Conservation (phyloP, 1,140 invertebrate species). For the Pseudomyrmex cubaensis region DNA sequence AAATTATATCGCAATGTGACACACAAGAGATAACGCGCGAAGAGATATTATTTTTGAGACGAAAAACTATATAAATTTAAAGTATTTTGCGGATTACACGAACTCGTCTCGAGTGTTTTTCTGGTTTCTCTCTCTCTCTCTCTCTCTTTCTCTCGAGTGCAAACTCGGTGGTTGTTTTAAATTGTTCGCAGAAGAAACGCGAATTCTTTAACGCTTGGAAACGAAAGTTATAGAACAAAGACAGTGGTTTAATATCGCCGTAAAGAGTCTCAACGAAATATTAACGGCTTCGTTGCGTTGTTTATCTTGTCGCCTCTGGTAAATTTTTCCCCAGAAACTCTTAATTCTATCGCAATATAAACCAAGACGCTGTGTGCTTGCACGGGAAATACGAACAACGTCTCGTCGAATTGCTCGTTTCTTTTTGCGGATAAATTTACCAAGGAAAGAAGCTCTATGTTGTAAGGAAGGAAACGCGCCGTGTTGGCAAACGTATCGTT, state of each 20-base stretch:
- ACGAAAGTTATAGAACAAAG: background rate
- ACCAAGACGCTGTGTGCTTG: slow-evolving; percentile 9
- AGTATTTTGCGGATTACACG: too few relatives aligned
- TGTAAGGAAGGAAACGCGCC: slow-evolving; percentile 43
- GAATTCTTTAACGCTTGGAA: background rate
- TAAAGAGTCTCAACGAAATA: slow-evolving; percentile 23
- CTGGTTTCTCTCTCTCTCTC: too few relatives aligned
- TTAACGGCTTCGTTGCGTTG: slow-evolving; percentile 14
- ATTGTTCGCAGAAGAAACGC: background rate
- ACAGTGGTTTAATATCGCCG: background rate
- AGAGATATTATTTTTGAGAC: background rate
- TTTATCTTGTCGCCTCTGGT: slow-evolving; percentile 46
- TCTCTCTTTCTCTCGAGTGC: too few relatives aligned
- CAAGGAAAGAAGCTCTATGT: slow-evolving; percentile 40
- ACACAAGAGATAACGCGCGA: background rate
- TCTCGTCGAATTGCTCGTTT: slow-evolving; percentile 54
- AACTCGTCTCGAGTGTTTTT: too few relatives aligned
- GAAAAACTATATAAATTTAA: too few relatives aligned
- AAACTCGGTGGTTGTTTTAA: background rate
- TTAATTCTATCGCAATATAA: slow-evolving; percentile 45
- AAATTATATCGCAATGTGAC: background rate
- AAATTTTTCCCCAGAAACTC: slow-evolving; percentile 31
- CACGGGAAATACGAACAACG: slow-evolving; percentile 53
- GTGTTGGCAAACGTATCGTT: slow-evolving; percentile 56
- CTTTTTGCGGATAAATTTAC: slow-evolving; percentile 56